Percentiles rank a stretch among this genome's conserved stretches.
phyloP scores from a whole-genome alignment of 1,140 invertebrate genomes.

The Drosophila burlai region DNA sequence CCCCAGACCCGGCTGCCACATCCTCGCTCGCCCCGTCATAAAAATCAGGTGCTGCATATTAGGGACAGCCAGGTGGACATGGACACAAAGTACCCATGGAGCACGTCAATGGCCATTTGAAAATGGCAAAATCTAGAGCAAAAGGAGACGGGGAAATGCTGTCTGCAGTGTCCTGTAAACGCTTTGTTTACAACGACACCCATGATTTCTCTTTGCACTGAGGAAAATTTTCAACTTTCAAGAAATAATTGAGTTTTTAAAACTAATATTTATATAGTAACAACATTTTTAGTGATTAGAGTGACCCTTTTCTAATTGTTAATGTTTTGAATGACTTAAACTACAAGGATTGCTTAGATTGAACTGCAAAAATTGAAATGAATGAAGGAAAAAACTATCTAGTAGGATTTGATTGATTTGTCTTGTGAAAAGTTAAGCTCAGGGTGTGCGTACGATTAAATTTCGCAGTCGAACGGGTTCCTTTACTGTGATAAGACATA shows the following conservation, averaged over 20 bases:
- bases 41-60: slow-evolving; percentile 59
- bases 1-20: background rate
- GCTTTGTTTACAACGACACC: slow-evolving; percentile 69
- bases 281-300: background rate
- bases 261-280: no score
- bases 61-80: slow-evolving; percentile 27
- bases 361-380: background rate
- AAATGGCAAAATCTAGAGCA: slow-evolving; percentile 32
- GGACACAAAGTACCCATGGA: slow-evolving; percentile 39
- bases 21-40: slow-evolving; percentile 32
- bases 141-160: slow-evolving; percentile 17
- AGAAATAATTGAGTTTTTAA: no score
- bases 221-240: background rate
- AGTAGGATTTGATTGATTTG: background rate
- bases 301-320: no score
- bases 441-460: no score
- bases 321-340: background rate
- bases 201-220: slow-evolving; percentile 44
- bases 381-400: background rate
- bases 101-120: slow-evolving; percentile 40
- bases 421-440: background rate
- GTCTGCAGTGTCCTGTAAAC: slow-evolving; percentile 61
- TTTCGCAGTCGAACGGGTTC: background rate
- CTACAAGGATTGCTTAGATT: background rate
- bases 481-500: background rate